Base-by-base conservation (phyloP, 2,797 vertebrate genomes). In the Xenops minutus region DNA sequence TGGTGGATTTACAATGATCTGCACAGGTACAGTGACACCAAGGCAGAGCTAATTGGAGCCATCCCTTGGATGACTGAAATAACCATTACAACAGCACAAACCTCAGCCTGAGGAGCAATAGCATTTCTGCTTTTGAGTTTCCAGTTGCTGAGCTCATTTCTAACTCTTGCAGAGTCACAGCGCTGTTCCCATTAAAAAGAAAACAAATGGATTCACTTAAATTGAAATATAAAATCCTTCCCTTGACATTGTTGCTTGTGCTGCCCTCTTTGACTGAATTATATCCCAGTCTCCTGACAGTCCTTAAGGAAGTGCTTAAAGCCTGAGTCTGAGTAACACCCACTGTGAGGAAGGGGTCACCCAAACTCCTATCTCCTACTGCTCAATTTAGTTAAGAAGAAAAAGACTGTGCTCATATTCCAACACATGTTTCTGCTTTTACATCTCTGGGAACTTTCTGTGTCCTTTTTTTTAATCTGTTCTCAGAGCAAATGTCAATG, bases 381-480 rank as follows among this genome's bases (percentile, higher is more conserved):
- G 74, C 88, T 92, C 73, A 39, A 72, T 93, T 51, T 81, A 77
- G 32, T 85, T 95, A 63, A 85, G 80, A 84, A 85, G 59, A 94
- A 96, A 95, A 84, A 85, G 55, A 64, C 43, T 6, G 30, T 48
- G 63, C 82, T 89, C 66, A 67, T 61, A 34, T 85, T 90, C 93
- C 89, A 84, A 93, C 97, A 96, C 94, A 94, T 97, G 95, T 92
- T 97, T 97, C 95, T 97, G 95, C 92, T 97, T 95, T 96, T 49
- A 49, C n/a, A 59, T 58, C 67, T 77, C 68, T 73, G 94, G 87
- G 80, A 93, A 92, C 83, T 89, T 88, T 14, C 41, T 5, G 46
- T 10, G 22, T 54, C 34, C 7, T 81, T 71, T 75, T 44, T 49
- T 80, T 41, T n/a, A 8, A 34, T 66, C 61, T 59, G 22, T 34